Percentiles rank a stretch among this genome's conserved stretches.
Evolutionary conservation across 2,797 vertebrate species (phyloP).

Genomic region (Brachyalestes nurse): DNA sequence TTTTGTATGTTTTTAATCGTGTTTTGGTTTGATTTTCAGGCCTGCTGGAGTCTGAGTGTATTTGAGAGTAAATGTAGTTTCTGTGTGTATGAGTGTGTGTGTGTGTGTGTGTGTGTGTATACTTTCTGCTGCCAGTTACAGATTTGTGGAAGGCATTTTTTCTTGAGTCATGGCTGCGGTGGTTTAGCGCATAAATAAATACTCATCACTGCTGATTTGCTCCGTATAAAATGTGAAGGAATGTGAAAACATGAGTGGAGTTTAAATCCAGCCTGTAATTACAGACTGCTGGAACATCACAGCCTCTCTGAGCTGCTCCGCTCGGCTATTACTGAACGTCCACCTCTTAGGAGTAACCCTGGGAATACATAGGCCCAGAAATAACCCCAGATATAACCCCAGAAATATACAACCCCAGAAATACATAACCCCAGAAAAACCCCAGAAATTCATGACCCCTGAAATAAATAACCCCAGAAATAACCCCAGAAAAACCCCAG

Average conservation of each 20-base stretch:
- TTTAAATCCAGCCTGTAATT: slow-evolving; percentile 43
- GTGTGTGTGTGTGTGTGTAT: slow-evolving; percentile 42
- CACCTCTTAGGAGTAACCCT: background rate
- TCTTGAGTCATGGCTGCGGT: slow-evolving; percentile 47
- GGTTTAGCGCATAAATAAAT: slow-evolving; percentile 61
- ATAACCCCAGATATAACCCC: no score
- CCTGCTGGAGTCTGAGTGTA: slow-evolving; percentile 21
- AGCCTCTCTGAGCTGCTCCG: background rate
- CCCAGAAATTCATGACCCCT: no score
- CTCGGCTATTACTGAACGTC: slow-evolving; percentile 47
- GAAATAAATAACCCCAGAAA: no score
- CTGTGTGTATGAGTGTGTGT: slow-evolving; percentile 35
- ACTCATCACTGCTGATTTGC: slow-evolving; percentile 54
- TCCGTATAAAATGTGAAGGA: slow-evolving; percentile 55
- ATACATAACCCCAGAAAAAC: no score
- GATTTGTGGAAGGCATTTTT: slow-evolving; percentile 54
- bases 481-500: no score
- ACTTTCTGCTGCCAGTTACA: slow-evolving; percentile 49
- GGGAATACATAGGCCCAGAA: no score
- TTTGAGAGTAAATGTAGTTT: no score
- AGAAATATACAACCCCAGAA: no score
- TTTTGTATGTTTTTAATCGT: no score
- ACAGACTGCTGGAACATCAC: slow-evolving; percentile 20
- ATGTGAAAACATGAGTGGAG: slow-evolving; percentile 26
- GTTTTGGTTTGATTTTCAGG: no score